These are phyloP conservation scores for Melopsittacus undulatus DNA, from an alignment of 2,797 vertebrate species.

Conservation along the genomic window DNA sequence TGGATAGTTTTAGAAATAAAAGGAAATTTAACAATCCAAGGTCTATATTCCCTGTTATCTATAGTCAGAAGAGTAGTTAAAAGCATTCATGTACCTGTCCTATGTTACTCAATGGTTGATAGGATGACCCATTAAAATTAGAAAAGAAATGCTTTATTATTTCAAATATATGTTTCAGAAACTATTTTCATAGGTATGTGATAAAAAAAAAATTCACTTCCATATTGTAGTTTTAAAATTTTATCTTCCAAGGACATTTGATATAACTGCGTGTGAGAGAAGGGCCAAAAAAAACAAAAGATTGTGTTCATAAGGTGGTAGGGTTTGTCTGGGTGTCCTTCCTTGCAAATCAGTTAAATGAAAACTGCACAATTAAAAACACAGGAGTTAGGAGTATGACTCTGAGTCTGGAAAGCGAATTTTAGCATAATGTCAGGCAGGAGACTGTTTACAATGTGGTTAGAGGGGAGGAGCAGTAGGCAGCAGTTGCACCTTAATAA, in stretches of 20 bases:
- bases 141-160: background rate
- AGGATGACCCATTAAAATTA: background rate
- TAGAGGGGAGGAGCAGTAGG: background rate
- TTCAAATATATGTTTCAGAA: background rate
- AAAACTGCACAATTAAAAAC: background rate
- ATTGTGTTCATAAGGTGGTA: background rate
- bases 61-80: background rate
- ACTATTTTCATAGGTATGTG: background rate
- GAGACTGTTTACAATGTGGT: background rate
- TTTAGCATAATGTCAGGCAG: background rate
- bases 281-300: background rate
- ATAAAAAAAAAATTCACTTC: background rate
- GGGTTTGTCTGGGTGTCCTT: background rate
- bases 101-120: background rate
- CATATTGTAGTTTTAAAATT: background rate
- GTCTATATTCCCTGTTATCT: background rate
- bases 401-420: background rate
- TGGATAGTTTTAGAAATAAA: background rate
- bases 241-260: background rate
- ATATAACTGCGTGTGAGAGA: background rate
- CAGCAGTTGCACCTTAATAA: background rate
- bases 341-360: background rate
- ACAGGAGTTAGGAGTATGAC: background rate
- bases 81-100: background rate
- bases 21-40: background rate